These are phyloP conservation scores for Diachrysia chrysitis DNA, from an alignment of 2,888 invertebrate genomes.

Conservation along the genomic window DNA sequence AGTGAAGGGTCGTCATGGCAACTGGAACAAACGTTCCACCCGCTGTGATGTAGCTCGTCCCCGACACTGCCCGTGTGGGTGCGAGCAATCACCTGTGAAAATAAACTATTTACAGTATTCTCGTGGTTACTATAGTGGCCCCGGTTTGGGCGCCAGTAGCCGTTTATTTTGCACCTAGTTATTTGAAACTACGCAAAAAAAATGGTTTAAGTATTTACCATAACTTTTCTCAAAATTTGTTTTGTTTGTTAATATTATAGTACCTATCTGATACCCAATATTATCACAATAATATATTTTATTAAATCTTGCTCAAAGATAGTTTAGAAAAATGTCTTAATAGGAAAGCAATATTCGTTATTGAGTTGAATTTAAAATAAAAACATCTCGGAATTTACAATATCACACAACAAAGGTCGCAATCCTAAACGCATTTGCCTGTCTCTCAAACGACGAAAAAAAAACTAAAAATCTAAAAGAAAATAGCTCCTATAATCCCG, in stretches of 20 bases:
- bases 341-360: not conserved
- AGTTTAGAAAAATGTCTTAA: no score
- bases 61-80: constrained; percentile 93
- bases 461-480: constrained; percentile 36
- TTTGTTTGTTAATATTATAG: no score
- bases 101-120: not conserved
- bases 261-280: no score
- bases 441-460: constrained; percentile 26
- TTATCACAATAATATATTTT: no score
- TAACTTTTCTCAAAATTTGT: no score
- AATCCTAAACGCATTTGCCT: not conserved
- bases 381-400: not conserved
- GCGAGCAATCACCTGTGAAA: constrained; percentile 94
- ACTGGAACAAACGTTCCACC: constrained; percentile 99
- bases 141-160: not conserved
- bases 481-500: constrained; percentile 54
- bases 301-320: no score
- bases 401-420: not conserved
- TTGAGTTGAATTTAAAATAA: not conserved
- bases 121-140: not conserved
- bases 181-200: no score
- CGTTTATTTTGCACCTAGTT: no score
- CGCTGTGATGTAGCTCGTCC: constrained; percentile 98
- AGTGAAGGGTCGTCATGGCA: constrained; percentile 91
- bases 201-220: no score